phyloP scores from a whole-genome alignment of 2,888 invertebrate genomes.

The Idaea biselata region DNA sequence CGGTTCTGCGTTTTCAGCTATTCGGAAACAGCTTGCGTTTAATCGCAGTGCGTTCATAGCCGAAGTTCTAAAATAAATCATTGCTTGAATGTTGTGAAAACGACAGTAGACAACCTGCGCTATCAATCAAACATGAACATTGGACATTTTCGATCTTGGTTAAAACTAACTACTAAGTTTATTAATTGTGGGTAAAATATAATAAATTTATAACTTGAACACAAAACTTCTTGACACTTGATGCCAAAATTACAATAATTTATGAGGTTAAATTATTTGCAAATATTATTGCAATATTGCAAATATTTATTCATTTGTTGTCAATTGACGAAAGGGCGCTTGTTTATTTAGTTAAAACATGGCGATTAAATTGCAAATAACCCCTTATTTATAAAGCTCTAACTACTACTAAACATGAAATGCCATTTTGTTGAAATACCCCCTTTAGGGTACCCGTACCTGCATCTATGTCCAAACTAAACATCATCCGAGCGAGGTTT shows the following conservation, averaged over 20 bases:
- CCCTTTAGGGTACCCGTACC: no score
- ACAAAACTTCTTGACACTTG: slow-evolving; percentile 13
- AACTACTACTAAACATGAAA: no score
- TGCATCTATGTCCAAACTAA: no score
- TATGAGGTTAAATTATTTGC: slow-evolving; percentile 6
- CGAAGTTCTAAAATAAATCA: no score
- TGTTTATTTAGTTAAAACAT: not conserved
- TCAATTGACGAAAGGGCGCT: not conserved
- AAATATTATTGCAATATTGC: no score
- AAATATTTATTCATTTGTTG: not conserved
- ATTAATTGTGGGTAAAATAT: slow-evolving; percentile 9
- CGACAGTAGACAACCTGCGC: not conserved
- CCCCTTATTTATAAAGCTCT: no score
- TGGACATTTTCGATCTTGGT: slow-evolving; percentile 1
- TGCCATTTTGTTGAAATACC: no score
- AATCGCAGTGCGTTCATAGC: no score
- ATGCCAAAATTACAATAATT: slow-evolving; percentile 15
- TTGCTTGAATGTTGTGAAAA: slow-evolving; percentile 7
- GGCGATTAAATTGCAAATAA: not conserved
- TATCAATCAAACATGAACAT: slow-evolving; percentile 8
- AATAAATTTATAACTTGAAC: slow-evolving; percentile 21
- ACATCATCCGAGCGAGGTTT: no score
- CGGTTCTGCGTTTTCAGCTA: no score
- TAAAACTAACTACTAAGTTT: not conserved
- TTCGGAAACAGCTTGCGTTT: no score